phyloP scores from a whole-genome alignment of 2,113 vertebrate genomes.

The Aptenodytes patagonicus region DNA sequence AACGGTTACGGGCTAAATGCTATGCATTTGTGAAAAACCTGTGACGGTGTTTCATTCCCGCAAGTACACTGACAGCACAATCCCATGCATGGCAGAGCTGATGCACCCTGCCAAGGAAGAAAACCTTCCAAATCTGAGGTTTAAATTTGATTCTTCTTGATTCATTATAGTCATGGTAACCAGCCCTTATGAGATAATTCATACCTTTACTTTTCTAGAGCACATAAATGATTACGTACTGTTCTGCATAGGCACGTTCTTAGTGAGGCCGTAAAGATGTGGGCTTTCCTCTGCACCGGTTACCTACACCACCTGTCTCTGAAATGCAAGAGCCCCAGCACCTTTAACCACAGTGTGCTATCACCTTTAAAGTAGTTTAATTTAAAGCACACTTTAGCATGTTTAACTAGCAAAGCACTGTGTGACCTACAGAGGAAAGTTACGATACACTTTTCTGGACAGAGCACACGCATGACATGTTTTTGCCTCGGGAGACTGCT shows the following conservation, averaged over 20 bases:
- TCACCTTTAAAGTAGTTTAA: not conserved
- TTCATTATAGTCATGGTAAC: not conserved
- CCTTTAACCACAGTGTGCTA: fast-evolving
- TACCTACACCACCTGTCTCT: not conserved
- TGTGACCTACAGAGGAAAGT: not conserved
- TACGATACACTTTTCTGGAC: not conserved
- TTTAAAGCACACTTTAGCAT: fast-evolving
- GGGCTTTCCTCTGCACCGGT: not conserved
- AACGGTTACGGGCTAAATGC: not conserved
- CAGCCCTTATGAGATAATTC: not conserved
- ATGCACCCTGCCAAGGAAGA: not conserved
- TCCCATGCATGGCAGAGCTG: not conserved
- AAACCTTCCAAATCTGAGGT: not conserved
- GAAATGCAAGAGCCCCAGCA: not conserved
- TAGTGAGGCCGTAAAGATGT: fast-evolving
- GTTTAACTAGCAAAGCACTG: not conserved
- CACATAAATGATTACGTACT: fast-evolving
- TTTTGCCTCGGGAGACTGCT: not conserved
- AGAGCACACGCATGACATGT: fast-evolving
- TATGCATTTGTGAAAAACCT: not conserved
- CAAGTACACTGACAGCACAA: fast-evolving
- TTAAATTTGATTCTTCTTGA: not conserved
- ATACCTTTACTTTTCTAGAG: not conserved
- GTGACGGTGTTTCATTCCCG: fast-evolving
- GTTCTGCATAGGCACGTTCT: fast-evolving